phyloP scores from a whole-genome alignment of 2,797 vertebrate genomes.

The Chiroxiphia lanceolata region DNA sequence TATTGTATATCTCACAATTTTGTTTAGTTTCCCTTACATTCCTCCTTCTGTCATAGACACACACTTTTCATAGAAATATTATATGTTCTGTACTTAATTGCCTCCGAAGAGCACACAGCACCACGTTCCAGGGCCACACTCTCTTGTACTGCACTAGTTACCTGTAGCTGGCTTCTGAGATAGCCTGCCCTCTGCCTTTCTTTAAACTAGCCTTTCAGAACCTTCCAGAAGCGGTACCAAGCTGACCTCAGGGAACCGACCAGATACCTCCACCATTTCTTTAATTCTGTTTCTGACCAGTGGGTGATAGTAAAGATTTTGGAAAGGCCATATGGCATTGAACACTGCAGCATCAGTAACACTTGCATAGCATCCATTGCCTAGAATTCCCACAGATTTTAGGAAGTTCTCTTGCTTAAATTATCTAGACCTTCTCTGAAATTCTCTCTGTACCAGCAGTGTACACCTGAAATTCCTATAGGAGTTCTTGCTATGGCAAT shows the following conservation, averaged over 20 bases:
- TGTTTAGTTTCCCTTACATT: neutral
- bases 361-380: neutral
- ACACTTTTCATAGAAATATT: neutral
- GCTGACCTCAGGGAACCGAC: neutral
- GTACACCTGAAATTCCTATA: fast-evolving
- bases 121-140: fast-evolving
- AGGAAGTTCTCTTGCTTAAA: fast-evolving
- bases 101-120: neutral
- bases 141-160: neutral
- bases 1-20: neutral
- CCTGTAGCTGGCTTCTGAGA: neutral
- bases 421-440: neutral
- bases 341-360: fast-evolving
- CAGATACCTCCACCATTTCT: neutral
- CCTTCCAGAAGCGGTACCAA: neutral
- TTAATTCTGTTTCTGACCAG: neutral
- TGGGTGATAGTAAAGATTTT: neutral
- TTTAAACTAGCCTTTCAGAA: neutral
- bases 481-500: neutral
- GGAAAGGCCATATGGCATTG: neutral
- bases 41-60: neutral
- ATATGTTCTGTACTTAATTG: neutral
- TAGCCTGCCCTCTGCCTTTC: neutral
- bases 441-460: neutral
- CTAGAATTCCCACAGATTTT: neutral